Conservation (phyloP, 2,113 vertebrate genomes). For the Ciconia maguari region DNA sequence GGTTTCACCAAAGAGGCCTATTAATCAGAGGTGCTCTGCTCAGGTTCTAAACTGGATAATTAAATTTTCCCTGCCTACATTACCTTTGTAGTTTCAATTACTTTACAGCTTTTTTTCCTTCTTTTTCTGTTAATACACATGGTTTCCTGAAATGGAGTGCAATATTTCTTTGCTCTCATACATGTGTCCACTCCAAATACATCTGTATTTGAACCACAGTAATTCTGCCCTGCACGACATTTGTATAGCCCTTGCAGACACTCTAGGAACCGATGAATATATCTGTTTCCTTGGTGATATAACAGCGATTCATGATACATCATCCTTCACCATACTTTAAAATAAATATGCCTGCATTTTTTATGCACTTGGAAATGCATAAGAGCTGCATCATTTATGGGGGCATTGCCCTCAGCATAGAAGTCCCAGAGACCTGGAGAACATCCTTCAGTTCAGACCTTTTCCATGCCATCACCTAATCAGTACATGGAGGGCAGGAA, state of each 20-base stretch:
- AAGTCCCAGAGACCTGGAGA: not conserved
- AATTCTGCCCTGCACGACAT: rapidly evolving
- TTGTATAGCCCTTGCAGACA: not conserved
- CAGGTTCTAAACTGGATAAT: conserved; percentile 22
- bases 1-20: not conserved
- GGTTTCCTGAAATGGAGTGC: not conserved
- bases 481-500: not conserved
- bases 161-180: not conserved
- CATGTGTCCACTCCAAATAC: not conserved
- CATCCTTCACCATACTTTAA: not conserved
- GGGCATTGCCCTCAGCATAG: not conserved
- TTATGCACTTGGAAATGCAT: not conserved
- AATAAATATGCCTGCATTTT: not conserved
- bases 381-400: not conserved
- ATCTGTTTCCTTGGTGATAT: not conserved
- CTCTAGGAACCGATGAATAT: not conserved
- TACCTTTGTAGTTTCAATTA: not conserved
- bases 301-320: not conserved
- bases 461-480: not conserved
- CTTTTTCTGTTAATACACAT: not conserved
- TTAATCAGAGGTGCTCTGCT: conserved; percentile 28
- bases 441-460: not conserved
- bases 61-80: not conserved
- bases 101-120: not conserved
- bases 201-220: not conserved